Conservation (phyloP, 2,888 invertebrate species). For the Habroteleia sp. region DNA sequence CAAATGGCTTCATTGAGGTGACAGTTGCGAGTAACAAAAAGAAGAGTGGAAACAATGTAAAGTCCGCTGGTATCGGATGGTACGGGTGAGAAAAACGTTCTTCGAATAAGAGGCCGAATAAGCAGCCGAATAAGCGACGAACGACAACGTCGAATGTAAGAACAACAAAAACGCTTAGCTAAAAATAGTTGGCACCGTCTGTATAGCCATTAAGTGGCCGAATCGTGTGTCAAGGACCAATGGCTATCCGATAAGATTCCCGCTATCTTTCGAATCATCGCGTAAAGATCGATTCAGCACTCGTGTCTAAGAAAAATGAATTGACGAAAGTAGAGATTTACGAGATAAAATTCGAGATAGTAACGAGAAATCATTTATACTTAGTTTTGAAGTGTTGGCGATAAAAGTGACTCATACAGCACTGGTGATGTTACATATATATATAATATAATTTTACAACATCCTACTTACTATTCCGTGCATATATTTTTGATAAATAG, state of each 20-base stretch:
- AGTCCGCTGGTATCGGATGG: constrained; percentile 52
- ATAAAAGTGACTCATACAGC: too few relatives aligned
- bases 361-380: not conserved
- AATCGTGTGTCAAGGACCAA: constrained; percentile 64
- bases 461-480: too few relatives aligned
- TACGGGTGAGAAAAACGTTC: constrained; percentile 33
- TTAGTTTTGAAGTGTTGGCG: too few relatives aligned
- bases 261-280: constrained; percentile 39
- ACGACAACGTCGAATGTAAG: constrained; percentile 1
- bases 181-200: constrained; percentile 71
- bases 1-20: constrained; percentile 49
- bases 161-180: constrained; percentile 17
- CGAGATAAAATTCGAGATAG: not conserved
- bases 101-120: constrained; percentile 18
- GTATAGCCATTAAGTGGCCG: constrained; percentile 69
- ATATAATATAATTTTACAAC: too few relatives aligned
- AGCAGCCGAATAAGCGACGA: too few relatives aligned
- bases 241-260: constrained; percentile 40
- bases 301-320: constrained; percentile 22
- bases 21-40: constrained; percentile 44
- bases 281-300: constrained; percentile 13
- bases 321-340: constrained; percentile 7
- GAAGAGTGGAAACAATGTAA: constrained; percentile 51
- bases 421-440: too few relatives aligned
- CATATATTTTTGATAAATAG: too few relatives aligned